Evolutionary conservation across 2,797 vertebrate species (phyloP).

Genomic region (Oreochromis grahami): DNA sequence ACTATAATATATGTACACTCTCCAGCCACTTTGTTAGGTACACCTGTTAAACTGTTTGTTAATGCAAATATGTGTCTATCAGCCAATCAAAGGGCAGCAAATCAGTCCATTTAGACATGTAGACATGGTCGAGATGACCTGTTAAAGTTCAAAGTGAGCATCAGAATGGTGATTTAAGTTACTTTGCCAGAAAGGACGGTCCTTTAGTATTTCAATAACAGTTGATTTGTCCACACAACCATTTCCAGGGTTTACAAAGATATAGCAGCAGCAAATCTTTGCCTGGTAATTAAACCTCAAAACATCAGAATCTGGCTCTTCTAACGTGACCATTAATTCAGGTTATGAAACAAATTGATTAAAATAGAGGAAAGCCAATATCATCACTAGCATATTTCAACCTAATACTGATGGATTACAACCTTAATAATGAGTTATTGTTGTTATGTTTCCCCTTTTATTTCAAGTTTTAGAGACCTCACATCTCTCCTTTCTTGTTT

Average conservation of each 20-base stretch:
- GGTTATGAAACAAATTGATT: background rate
- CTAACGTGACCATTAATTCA: background rate
- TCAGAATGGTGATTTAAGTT: background rate
- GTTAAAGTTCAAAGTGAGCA: background rate
- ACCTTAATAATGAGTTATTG: background rate
- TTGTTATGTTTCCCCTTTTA: background rate
- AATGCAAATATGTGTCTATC: background rate
- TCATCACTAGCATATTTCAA: background rate
- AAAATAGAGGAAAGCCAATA: background rate
- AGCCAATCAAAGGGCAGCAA: background rate
- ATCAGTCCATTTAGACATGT: background rate
- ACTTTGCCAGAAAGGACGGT: background rate
- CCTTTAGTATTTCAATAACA: background rate
- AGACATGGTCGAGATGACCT: background rate
- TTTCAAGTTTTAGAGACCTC: background rate
- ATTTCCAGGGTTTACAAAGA: background rate
- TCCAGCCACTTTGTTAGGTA: background rate
- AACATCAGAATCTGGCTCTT: background rate
- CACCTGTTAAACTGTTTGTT: background rate
- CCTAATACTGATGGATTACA: background rate
- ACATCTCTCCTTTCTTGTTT: background rate
- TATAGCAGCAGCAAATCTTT: background rate
- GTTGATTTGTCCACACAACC: background rate
- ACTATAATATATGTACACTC: background rate
- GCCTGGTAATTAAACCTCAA: background rate